phyloP scores from a whole-genome alignment of 1,140 invertebrate genomes.

The Formica exsecta region DNA sequence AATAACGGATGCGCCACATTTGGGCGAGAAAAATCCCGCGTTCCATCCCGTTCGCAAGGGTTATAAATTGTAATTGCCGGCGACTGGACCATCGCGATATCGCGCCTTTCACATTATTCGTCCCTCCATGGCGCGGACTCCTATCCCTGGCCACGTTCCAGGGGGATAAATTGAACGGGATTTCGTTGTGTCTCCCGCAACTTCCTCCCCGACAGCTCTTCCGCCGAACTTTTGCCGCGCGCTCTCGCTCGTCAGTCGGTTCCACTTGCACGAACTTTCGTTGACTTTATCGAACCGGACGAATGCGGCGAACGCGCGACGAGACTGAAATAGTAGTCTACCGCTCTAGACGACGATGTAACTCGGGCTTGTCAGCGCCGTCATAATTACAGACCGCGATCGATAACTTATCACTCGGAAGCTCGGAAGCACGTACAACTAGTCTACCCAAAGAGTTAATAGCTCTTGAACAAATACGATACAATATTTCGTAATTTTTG shows the following conservation, averaged over 20 bases:
- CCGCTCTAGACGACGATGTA: constrained; percentile 47
- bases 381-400: constrained; percentile 63
- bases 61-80: constrained; percentile 44
- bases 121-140: not conserved
- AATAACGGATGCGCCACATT: not conserved
- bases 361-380: constrained; percentile 42
- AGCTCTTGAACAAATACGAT: constrained; percentile 17
- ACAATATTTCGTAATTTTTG: not conserved
- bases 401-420: constrained; percentile 60
- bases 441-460: constrained; percentile 26
- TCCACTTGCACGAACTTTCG: constrained; percentile 36
- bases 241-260: not conserved
- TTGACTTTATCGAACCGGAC: constrained; percentile 56
- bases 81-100: constrained; percentile 47
- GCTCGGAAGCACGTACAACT: not conserved
- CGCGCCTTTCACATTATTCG: constrained; percentile 64
- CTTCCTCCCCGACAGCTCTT: constrained; percentile 31
- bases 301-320: constrained; percentile 41
- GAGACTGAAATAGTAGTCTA: constrained; percentile 50
- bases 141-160: constrained; percentile 68
- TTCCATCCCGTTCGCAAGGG: not conserved
- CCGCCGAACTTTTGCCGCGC: constrained; percentile 43
- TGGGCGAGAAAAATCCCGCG: constrained; percentile 5
- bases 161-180: constrained; percentile 72
- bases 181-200: constrained; percentile 66